Base-by-base conservation (phyloP, 2,888 invertebrate genomes). In the Epinotia nisella region DNA sequence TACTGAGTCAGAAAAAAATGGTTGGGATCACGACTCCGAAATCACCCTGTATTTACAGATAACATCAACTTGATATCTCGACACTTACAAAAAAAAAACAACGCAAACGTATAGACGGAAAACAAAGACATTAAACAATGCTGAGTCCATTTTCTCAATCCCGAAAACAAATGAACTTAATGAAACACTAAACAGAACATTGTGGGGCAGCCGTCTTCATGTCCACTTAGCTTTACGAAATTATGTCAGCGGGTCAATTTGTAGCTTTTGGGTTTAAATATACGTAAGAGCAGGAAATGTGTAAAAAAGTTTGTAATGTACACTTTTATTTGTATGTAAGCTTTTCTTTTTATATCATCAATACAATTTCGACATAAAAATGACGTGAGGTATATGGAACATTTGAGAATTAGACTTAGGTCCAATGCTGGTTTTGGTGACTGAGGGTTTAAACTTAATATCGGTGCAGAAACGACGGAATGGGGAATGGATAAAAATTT, bases 241-340 rank as follows among this genome's bases (percentile, higher is more conserved):
- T n/a, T 19, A 61, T 61, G 66, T 66, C 66, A 55, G 19, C 53
- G 29, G 55, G 66, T 60, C 41, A 61, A 71, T 67, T 71, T 71
- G 53, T 55, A 55, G 19, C 53, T 55, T n/a, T 67, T 61, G 21
- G 21, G 66, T 19, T 41, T 0, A 49, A 71, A 61, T 61, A 55
- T 11, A 53, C 35, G 17, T 35, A 13, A 17, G 17, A 35, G 51
- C 35, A 35, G 29, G 51, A 65, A 51, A 55, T 10, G 53, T 4
- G 29, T 39, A 13, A 61, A 19, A 21, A 21, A 39, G 21, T 2
- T 21, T 24, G 45, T 45, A 51, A 62, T 53, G 21, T 53, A n/a
- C 51, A 10, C 4, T 53, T 51, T 29, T 49, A 24, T 41, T 61
- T 61, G 24, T 41, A 17, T 29, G 29, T 29, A 29, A 29, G 0